Percentiles rank a stretch among this genome's conserved stretches.
phyloP scores from a whole-genome alignment of 2,888 invertebrate species.

The Caenorhabditis wallacei region DNA sequence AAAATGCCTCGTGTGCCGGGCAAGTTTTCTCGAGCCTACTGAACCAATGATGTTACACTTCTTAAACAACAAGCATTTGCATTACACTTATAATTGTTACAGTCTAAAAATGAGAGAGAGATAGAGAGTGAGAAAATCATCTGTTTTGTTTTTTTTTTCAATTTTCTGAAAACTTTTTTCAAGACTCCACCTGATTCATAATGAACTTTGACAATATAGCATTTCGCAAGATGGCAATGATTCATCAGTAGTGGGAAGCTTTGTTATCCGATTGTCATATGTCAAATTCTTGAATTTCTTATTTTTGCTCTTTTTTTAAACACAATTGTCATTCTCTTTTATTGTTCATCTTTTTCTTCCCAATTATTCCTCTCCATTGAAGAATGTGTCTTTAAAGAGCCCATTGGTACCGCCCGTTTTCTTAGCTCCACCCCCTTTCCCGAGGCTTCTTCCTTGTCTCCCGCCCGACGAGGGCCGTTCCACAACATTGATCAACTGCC shows the following conservation, averaged over 20 bases:
- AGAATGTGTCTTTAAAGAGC: slow-evolving; percentile 7
- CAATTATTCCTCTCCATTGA: neutral
- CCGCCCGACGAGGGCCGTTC: slow-evolving; percentile 28
- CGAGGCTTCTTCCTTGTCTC: slow-evolving; percentile 20
- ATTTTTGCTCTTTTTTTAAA: neutral
- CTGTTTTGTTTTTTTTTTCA: neutral
- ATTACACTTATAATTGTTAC: slow-evolving; percentile 75
- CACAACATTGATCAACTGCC: slow-evolving; percentile 53
- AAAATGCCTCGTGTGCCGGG: slow-evolving; percentile 52
- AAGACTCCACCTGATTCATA: too few relatives aligned
- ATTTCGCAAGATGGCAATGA: slow-evolving; percentile 39
- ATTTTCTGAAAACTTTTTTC: neutral
- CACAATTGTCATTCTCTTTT: slow-evolving; percentile 4
- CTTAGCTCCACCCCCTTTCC: slow-evolving; percentile 31
- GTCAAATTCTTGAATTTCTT: slow-evolving; percentile 14
- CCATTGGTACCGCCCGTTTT: slow-evolving; percentile 29
- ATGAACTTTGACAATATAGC: neutral
- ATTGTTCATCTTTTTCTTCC: neutral
- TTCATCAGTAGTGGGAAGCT: slow-evolving; percentile 10
- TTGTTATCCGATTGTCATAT: slow-evolving; percentile 19
- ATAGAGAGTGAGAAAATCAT: slow-evolving; percentile 9
- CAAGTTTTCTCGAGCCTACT: slow-evolving; percentile 64
- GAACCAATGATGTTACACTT: slow-evolving; percentile 68
- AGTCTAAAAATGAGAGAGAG: slow-evolving; percentile 59
- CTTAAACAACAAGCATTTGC: slow-evolving; percentile 71